These are phyloP conservation scores for Quadroppia sp. DNA, from an alignment of 2,888 invertebrate genomes.

Conservation along the genomic window DNA sequence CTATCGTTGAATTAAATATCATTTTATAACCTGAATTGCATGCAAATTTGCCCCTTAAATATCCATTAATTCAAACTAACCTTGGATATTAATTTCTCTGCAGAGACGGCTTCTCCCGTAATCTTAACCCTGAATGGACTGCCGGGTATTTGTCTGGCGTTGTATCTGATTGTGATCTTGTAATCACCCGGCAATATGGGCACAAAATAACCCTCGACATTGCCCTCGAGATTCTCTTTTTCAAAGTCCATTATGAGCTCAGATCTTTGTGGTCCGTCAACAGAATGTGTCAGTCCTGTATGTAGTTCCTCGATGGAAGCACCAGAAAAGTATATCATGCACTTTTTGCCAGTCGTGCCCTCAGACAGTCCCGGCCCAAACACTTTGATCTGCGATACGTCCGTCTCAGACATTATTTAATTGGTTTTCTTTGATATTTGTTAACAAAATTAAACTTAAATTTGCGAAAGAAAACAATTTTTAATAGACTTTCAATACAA, in stretches of 20 bases:
- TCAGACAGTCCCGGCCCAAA: background rate
- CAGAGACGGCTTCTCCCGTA: background rate
- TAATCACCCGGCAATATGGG: slow-evolving; percentile 18
- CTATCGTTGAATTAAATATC: too few relatives aligned
- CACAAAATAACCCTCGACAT: slow-evolving; percentile 1
- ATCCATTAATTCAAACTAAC: background rate
- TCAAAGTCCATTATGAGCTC: background rate
- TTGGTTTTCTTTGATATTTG: too few relatives aligned
- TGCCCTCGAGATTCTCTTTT: background rate
- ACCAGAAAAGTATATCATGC: background rate
- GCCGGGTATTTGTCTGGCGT: background rate
- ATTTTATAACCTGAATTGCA: too few relatives aligned
- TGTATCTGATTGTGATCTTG: background rate
- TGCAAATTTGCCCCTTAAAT: too few relatives aligned
- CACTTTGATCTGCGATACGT: background rate
- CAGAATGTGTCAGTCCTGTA: background rate
- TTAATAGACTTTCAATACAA: too few relatives aligned
- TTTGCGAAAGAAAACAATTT: too few relatives aligned
- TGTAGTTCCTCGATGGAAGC: background rate
- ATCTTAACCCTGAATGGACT: slow-evolving; percentile 7
- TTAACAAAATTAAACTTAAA: too few relatives aligned
- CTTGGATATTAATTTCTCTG: slow-evolving; percentile 22
- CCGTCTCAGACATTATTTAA: background rate
- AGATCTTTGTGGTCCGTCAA: slow-evolving; percentile 21
- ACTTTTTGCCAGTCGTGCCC: slow-evolving; percentile 32